Evolutionary conservation across 2,888 invertebrate genomes (phyloP).

Genomic region (Drosophila phalerata): DNA sequence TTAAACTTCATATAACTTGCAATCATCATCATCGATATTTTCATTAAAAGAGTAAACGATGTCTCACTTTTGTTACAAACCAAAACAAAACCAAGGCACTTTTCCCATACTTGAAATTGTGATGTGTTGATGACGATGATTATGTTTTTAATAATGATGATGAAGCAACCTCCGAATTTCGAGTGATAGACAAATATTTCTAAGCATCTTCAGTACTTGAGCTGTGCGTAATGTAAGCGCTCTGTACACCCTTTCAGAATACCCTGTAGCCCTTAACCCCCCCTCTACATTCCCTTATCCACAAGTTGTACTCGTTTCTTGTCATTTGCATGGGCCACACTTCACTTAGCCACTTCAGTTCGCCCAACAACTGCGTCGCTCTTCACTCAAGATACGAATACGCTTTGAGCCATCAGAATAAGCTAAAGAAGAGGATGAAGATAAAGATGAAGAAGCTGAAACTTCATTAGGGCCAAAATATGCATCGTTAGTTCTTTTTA

Average conservation of each 20-base stretch:
- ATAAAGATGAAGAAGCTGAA: constrained; percentile 15
- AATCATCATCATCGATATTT: constrained; percentile 6
- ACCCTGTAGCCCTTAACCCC: not conserved
- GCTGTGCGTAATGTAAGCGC: constrained; percentile 49
- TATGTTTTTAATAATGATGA: constrained; percentile 29
- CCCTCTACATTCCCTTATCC: not conserved
- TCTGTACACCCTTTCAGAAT: constrained; percentile 42
- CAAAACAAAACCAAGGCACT: constrained; percentile 47
- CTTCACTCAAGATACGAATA: constrained; percentile 29
- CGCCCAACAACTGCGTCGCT: constrained; percentile 25
- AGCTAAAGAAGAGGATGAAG: constrained; percentile 21
- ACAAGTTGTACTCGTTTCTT: constrained; percentile 19
- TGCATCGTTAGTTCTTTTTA: constrained; percentile 14
- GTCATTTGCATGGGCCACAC: constrained; percentile 47
- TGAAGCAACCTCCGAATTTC: constrained; percentile 48
- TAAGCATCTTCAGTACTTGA: constrained; percentile 38
- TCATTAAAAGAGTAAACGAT: constrained; percentile 18
- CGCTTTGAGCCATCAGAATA: constrained; percentile 8
- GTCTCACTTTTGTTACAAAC: constrained; percentile 48
- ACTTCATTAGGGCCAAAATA: constrained; percentile 22
- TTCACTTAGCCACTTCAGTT: constrained; percentile 50
- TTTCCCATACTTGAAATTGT: constrained; percentile 34
- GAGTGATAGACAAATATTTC: constrained; percentile 61
- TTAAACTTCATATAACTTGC: constrained; percentile 14
- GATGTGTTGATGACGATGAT: constrained; percentile 21